Evolutionary conservation across 2,888 invertebrate species (phyloP), one percentile per base, ranked within the genome.

Genomic region (Phragmatobia fuliginosa): DNA sequence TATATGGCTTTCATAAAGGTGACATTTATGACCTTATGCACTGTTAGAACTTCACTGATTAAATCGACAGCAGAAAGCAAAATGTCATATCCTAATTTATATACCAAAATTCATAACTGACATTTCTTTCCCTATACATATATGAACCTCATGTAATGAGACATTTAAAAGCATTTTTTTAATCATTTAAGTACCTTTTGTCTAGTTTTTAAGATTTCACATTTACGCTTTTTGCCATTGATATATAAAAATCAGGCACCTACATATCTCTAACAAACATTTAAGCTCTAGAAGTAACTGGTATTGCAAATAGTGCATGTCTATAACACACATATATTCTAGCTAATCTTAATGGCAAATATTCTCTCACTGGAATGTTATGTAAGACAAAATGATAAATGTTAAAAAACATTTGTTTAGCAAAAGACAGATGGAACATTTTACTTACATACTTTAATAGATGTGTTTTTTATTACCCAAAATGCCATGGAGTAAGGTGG

Each of bases 401-500:
- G 14, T 64, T 32, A n/a, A 21, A 36, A 31, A 32, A 67, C 38
- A 64, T 49, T 49, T 38, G 21, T 25, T 11, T n/a, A 59, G 38
- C n/a, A 28, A 28, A 31, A 62, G 14, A 11, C 63, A 41, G 3
- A 8, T 41, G 70, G 68, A 73, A 65, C 10, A 49, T 56, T 32
- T 85, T 81, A 90, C 63, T 88, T 87, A 79, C 91, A 90, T 81
- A 84, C 79, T 82, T 89, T 91, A 64, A 95, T 87, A 14, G 91
- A 90, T 56, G 94, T 94, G 75, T 95, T 95, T 81, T 95, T 95
- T 72, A 96, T 88, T 5, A 96, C 95, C 96, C 97, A 96, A 89
- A 97, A 97, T 60, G 95, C 96, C 83, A 97, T 94, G 11, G 97
- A 96, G 83, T 96, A 96, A 62, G 96, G 95, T 8, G 96, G 96